A percentile compares a stretch with the other conserved stretches of the same genome.
Conservation (phyloP, 2,797 vertebrate species). For the Pyrocephalus nanus region DNA sequence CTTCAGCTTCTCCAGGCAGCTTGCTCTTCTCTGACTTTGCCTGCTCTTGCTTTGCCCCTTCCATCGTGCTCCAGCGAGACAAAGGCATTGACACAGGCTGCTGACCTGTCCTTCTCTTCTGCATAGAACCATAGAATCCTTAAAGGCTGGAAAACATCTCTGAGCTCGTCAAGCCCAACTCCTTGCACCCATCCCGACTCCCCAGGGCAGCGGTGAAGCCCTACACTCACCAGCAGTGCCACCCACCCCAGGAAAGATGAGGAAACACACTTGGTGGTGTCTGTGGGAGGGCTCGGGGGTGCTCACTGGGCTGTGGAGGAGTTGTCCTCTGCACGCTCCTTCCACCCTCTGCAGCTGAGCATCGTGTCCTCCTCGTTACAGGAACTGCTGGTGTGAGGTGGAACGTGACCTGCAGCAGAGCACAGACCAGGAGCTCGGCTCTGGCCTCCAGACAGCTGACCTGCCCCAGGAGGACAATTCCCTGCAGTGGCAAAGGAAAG, state of each 20-base stretch:
- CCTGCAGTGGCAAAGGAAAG: background rate
- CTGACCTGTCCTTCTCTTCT: background rate
- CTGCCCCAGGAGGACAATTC: background rate
- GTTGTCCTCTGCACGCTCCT: background rate
- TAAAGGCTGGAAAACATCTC: background rate
- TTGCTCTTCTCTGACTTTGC: background rate
- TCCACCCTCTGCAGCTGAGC: background rate
- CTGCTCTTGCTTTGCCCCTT: background rate
- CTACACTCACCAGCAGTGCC: background rate
- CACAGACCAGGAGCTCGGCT: rapidly evolving
- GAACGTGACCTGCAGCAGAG: background rate
- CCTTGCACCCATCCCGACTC: background rate
- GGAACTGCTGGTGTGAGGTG: slow-evolving; percentile 22
- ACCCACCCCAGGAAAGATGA: background rate
- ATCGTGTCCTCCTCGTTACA: background rate
- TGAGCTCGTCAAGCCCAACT: background rate
- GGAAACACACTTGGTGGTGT: rapidly evolving
- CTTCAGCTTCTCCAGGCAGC: background rate
- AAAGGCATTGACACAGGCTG: background rate
- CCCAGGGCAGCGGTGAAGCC: background rate
- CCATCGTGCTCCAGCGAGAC: background rate
- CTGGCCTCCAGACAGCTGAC: background rate
- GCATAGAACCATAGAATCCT: background rate
- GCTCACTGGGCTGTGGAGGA: background rate
- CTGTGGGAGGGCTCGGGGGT: rapidly evolving